Percentiles rank a stretch among this genome's conserved stretches.
Conservation (phyloP, 2,797 vertebrate species). For the Chaenodraco wilsoni region DNA sequence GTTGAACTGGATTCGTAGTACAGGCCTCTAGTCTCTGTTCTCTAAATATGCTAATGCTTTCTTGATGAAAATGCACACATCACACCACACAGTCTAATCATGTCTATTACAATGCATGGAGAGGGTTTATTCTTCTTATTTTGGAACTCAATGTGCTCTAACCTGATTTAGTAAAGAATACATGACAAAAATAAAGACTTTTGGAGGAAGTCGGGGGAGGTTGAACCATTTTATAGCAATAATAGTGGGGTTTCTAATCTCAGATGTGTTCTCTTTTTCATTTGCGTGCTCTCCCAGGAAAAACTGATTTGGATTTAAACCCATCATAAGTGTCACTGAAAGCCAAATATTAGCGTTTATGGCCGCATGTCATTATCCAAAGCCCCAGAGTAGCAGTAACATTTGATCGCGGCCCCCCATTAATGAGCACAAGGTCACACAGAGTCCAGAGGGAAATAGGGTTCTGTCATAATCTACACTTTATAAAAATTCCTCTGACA, state of each 20-base stretch:
- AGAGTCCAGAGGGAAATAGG: conserved; percentile 39
- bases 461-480: conserved; percentile 30
- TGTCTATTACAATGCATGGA: conserved; percentile 6
- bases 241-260: conserved; percentile 7
- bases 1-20: no score
- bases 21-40: neutral
- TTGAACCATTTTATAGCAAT: neutral
- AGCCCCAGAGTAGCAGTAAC: conserved; percentile 46
- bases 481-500: conserved; percentile 47
- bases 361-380: conserved; percentile 39
- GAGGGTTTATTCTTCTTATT: conserved; percentile 19
- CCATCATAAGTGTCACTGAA: conserved; percentile 34
- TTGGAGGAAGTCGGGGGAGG: neutral
- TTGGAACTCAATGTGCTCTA: conserved; percentile 4
- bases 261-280: conserved; percentile 2
- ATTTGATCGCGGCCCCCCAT: conserved; percentile 46
- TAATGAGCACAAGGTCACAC: conserved; percentile 49
- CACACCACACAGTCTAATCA: neutral
- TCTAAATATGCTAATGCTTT: conserved; percentile 7
- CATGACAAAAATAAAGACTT: conserved; percentile 34
- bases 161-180: conserved; percentile 17
- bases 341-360: conserved; percentile 50
- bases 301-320: conserved; percentile 39
- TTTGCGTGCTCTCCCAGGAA: conserved; percentile 36
- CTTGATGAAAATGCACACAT: neutral